phyloP scores from a whole-genome alignment of 1,140 invertebrate genomes.

The Dysdera silvatica region DNA sequence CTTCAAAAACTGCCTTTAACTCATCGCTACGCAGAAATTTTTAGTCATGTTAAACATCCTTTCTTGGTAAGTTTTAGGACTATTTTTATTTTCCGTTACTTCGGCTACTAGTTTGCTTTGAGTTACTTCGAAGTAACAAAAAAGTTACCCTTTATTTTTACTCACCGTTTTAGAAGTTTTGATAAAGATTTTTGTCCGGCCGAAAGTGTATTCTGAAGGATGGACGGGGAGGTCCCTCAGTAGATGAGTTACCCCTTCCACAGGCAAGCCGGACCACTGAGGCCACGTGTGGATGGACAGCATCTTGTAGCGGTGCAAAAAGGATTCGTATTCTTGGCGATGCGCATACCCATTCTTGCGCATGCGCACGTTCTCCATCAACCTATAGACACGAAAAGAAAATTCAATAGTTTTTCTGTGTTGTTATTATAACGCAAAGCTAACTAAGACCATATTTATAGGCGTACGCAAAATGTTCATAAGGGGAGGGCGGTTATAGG shows the following conservation, averaged over 20 bases:
- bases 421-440: too few species aligned
- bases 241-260: conserved; percentile 68
- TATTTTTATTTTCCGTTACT: too few species aligned
- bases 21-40: too few species aligned
- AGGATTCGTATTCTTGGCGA: conserved; percentile 68
- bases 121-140: too few species aligned
- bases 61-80: too few species aligned
- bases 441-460: too few species aligned
- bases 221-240: conserved; percentile 58
- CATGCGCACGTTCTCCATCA: conserved; percentile 80
- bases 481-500: too few species aligned
- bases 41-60: too few species aligned
- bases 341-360: conserved; percentile 79
- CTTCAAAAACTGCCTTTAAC: too few species aligned
- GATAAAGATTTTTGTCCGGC: conserved; percentile 87
- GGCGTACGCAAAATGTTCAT: too few species aligned
- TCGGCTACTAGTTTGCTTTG: too few species aligned
- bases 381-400: conserved; percentile 39
- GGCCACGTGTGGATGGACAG: conserved; percentile 78
- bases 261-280: conserved; percentile 59
- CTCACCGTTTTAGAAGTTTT: conserved; percentile 66
- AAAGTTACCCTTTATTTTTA: too few species aligned
- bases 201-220: conserved; percentile 73
- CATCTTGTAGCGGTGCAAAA: conserved; percentile 67
- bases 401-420: neutral